Percentiles rank a stretch among this genome's conserved stretches.
Conservation (phyloP, 1,140 invertebrate genomes). For the Zaprionus davidi region DNA sequence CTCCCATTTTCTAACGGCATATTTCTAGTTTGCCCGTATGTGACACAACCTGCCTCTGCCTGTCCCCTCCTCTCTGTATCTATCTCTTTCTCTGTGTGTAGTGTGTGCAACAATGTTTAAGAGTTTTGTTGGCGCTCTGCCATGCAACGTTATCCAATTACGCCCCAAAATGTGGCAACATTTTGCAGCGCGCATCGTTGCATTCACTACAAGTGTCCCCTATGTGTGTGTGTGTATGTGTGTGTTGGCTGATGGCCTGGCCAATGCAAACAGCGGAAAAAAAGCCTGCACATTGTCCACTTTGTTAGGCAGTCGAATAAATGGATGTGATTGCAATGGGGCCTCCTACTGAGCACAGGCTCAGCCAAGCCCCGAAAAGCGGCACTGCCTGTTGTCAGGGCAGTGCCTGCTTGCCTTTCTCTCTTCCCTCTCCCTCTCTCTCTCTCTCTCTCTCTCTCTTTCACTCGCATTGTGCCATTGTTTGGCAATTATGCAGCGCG, state of each 20-base stretch:
- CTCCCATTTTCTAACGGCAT: conserved; percentile 17
- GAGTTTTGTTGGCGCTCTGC: conserved; percentile 33
- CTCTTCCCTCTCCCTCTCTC: not conserved
- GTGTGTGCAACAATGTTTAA: conserved; percentile 43
- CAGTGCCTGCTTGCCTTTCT: not conserved
- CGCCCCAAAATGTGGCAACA: conserved; percentile 40
- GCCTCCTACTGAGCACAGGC: not conserved
- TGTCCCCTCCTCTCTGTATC: not conserved
- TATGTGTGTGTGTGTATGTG: conserved; percentile 23
- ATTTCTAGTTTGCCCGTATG: conserved; percentile 13
- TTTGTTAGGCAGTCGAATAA: conserved; percentile 54
- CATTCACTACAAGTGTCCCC: conserved; percentile 7
- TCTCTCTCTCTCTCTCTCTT: conserved; percentile 4
- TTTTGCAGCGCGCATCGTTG: conserved; percentile 32
- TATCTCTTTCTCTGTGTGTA: not conserved
- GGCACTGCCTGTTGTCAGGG: too few relatives aligned
- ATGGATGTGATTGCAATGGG: conserved; percentile 50
- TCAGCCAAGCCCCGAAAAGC: not conserved
- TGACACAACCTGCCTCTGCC: conserved; percentile 7
- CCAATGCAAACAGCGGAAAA: conserved; percentile 43
- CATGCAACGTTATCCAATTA: conserved; percentile 46
- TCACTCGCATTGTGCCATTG: conserved; percentile 51
- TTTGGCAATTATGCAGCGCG: conserved; percentile 80
- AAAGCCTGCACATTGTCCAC: conserved; percentile 37
- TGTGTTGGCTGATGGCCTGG: conserved; percentile 31